phyloP scores from a whole-genome alignment of 2,888 invertebrate species.

The Pterostichus niger region DNA sequence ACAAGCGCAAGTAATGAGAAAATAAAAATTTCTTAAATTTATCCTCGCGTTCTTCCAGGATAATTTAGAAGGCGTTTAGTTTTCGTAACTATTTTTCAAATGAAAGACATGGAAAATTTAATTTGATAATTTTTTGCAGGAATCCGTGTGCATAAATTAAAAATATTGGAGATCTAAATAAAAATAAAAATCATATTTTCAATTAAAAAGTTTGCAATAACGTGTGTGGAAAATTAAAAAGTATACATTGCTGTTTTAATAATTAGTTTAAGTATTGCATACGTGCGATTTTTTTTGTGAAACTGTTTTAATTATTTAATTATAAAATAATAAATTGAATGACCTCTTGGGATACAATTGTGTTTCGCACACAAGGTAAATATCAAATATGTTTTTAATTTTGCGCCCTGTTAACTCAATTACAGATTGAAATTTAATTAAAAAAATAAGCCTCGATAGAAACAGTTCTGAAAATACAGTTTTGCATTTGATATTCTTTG shows the following conservation, averaged over 20 bases:
- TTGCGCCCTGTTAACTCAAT: constrained; percentile 7
- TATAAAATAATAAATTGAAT: constrained; percentile 27
- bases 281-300: not conserved
- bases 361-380: not conserved
- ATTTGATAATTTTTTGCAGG: too few species aligned
- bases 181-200: constrained; percentile 3
- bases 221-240: constrained; percentile 8
- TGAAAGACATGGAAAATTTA: too few species aligned
- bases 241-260: constrained; percentile 5
- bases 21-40: constrained; percentile 53
- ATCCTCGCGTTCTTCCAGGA: constrained; percentile 3
- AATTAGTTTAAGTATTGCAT: not conserved
- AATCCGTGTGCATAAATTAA: too few species aligned
- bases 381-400: constrained; percentile 20
- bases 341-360: constrained; percentile 4
- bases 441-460: constrained; percentile 10
- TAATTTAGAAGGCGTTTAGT: constrained; percentile 29
- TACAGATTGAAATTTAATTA: constrained; percentile 32
- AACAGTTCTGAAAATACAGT: not conserved
- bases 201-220: constrained; percentile 2
- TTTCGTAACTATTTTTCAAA: not conserved
- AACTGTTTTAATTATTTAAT: constrained; percentile 25
- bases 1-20: constrained; percentile 41
- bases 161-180: not conserved
- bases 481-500: too few species aligned